Conservation (phyloP, 2,888 invertebrate genomes). For the Hypselothyrea guttata region DNA sequence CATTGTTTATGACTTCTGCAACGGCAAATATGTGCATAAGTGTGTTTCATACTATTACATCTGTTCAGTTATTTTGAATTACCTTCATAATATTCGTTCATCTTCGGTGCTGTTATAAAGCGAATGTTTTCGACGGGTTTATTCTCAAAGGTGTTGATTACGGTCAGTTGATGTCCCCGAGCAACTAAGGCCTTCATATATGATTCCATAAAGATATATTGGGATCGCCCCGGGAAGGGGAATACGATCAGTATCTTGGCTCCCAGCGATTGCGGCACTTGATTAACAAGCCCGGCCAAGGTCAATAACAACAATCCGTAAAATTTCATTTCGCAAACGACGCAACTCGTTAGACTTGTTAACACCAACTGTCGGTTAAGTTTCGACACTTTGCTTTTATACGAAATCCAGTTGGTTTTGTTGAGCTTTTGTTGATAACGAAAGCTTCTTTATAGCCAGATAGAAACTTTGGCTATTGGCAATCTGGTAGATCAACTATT, state of each 20-base stretch:
- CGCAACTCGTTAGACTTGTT: no score
- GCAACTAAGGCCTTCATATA: slow-evolving; percentile 60
- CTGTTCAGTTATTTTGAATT: background rate
- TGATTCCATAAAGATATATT: slow-evolving; percentile 68
- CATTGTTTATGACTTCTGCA: slow-evolving; percentile 27
- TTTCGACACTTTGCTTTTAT: background rate
- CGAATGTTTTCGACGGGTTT: slow-evolving; percentile 48
- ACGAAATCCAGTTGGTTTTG: background rate
- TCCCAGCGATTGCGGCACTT: slow-evolving; percentile 22
- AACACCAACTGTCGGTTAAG: background rate
- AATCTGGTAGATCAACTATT: no score
- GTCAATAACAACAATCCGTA: slow-evolving; percentile 1
- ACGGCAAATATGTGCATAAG: background rate
- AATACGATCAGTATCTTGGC: slow-evolving; percentile 64
- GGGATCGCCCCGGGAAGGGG: slow-evolving; percentile 66
- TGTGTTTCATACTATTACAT: no score
- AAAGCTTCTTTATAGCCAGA: slow-evolving; percentile 6
- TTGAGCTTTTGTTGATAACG: slow-evolving; percentile 17
- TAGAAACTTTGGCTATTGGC: slow-evolving; percentile 22
- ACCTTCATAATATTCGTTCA: slow-evolving; percentile 34
- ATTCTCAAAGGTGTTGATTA: slow-evolving; percentile 63
- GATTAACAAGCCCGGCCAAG: slow-evolving; percentile 21
- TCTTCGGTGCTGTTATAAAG: slow-evolving; percentile 45
- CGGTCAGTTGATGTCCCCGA: slow-evolving; percentile 80
- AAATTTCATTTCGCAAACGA: slow-evolving; percentile 34